Percentiles rank a stretch among this genome's conserved stretches.
Evolutionary conservation across 1,140 invertebrate species (phyloP).

Genomic region (Andrena cerasifolii): DNA sequence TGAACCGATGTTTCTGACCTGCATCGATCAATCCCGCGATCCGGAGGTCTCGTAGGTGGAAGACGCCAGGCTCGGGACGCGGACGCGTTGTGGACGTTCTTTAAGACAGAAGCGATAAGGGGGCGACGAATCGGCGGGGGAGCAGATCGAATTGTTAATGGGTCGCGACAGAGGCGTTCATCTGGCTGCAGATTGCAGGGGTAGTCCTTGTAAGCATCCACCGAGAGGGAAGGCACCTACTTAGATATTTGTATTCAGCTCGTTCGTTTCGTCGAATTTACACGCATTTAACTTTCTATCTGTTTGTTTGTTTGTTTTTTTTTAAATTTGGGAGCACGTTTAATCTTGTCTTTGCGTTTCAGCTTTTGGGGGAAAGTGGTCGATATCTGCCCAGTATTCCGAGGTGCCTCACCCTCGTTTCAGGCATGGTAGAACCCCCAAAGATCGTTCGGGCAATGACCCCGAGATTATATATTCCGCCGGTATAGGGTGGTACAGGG

Average conservation of each 20-base stretch:
- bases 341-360: conserved; percentile 45
- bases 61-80: not conserved
- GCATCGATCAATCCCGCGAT: conserved; percentile 12
- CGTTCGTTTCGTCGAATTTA: no score
- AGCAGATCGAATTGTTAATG: not conserved
- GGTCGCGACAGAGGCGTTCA: not conserved
- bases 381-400: conserved; percentile 66
- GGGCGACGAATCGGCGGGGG: not conserved
- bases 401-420: conserved; percentile 70
- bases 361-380: conserved; percentile 65
- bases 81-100: not conserved
- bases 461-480: conserved; percentile 70
- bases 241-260: no score
- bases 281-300: not conserved
- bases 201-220: no score
- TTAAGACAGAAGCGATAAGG: not conserved
- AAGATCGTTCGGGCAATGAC: conserved; percentile 80
- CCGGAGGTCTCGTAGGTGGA: not conserved
- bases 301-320: not conserved
- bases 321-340: not conserved
- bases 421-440: conserved; percentile 72
- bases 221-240: no score
- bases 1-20: not conserved
- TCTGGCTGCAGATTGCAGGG: no score
- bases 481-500: conserved; percentile 51